Percentiles rank a stretch among this genome's conserved stretches.
phyloP scores from a whole-genome alignment of 2,888 invertebrate species.

The Drosophila infuscata region DNA sequence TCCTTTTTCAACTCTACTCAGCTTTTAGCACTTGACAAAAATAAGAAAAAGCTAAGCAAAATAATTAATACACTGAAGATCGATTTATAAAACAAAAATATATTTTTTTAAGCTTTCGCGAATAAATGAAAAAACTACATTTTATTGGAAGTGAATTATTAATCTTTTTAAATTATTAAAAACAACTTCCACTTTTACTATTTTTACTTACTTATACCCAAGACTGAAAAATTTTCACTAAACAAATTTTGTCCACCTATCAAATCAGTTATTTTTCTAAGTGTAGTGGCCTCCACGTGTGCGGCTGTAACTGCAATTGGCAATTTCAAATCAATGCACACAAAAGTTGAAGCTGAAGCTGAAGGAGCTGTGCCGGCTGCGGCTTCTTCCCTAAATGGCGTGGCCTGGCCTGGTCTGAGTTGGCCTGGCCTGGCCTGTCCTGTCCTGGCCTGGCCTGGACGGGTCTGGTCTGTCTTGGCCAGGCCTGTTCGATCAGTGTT shows the following conservation, averaged over 20 bases:
- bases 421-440: constrained; percentile 32
- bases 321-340: constrained; percentile 73
- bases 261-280: background rate
- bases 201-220: too few species aligned
- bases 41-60: background rate
- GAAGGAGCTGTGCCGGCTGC: constrained; percentile 32
- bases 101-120: too few species aligned
- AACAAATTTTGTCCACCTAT: too few species aligned
- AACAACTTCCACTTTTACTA: too few species aligned
- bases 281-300: constrained; percentile 65
- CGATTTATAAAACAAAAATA: too few species aligned
- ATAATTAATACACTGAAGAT: background rate
- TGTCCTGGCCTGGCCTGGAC: constrained; percentile 50
- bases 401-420: constrained; percentile 45
- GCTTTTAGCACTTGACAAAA: background rate
- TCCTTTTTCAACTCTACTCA: background rate
- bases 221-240: too few species aligned
- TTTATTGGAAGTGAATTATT: too few species aligned
- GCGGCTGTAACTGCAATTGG: constrained; percentile 52
- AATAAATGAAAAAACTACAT: too few species aligned
- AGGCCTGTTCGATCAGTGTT: constrained; percentile 51
- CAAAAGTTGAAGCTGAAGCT: constrained; percentile 24
- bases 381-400: constrained; percentile 74
- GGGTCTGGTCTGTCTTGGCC: constrained; percentile 20
- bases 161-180: too few species aligned